These are phyloP conservation scores for Perdita meconis DNA, from an alignment of 2,888 invertebrate genomes.

Conservation along the genomic window DNA sequence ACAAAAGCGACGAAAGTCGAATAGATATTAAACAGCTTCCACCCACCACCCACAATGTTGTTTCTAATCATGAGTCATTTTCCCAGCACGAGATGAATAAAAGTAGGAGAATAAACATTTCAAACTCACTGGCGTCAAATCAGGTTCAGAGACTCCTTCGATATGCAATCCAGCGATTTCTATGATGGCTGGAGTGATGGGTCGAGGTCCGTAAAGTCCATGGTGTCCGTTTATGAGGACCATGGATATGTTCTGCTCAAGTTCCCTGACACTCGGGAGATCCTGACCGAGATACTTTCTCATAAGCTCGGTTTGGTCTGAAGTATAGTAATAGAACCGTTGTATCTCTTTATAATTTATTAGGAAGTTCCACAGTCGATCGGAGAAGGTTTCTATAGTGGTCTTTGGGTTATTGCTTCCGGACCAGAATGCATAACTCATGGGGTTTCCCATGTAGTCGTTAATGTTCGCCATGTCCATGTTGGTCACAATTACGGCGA, in stretches of 20 bases:
- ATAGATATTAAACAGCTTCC: no score
- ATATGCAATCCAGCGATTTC: neutral
- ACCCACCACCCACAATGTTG: no score
- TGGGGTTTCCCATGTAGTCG: neutral
- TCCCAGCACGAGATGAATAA: no score
- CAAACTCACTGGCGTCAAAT: neutral
- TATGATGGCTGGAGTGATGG: neutral
- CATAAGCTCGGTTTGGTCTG: neutral
- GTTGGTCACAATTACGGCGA: neutral
- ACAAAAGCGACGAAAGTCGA: no score
- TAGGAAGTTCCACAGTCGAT: neutral
- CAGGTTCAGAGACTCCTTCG: neutral
- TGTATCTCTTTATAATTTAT: neutral
- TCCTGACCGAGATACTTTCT: neutral
- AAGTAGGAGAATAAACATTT: neutral
- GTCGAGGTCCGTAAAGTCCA: neutral
- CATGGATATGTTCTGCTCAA: neutral
- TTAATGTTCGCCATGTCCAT: neutral
- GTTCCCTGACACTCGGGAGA: neutral
- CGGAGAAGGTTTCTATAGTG: neutral
- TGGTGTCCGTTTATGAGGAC: neutral
- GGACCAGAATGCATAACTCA: neutral
- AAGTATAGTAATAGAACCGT: neutral
- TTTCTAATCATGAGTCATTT: no score
- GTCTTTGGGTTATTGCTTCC: neutral